Percentiles rank a stretch among this genome's conserved stretches.
Evolutionary conservation across 2,113 vertebrate genomes (phyloP).

Genomic region (Passerina amoena): DNA sequence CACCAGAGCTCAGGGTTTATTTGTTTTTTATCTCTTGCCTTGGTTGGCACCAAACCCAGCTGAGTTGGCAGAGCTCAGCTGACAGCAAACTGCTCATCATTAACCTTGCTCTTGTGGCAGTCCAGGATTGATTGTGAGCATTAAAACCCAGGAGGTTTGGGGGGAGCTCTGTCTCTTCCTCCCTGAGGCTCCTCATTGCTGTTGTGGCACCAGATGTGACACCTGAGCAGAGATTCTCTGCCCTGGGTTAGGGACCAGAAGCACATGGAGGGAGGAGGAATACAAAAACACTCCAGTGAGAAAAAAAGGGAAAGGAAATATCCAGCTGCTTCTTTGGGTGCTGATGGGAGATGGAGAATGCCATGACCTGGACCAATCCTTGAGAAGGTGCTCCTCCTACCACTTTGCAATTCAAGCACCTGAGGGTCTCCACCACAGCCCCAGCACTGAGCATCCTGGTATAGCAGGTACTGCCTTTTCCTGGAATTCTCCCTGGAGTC

Average conservation of each 20-base stretch:
- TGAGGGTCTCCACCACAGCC: neutral
- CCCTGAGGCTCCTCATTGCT: neutral
- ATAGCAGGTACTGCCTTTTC: neutral
- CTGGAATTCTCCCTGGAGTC: neutral
- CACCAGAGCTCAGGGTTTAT: neutral
- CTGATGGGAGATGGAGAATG: neutral
- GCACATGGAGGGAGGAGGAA: neutral
- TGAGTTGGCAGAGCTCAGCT: neutral
- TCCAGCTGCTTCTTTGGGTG: neutral
- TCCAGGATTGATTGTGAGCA: neutral
- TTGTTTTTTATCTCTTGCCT: neutral
- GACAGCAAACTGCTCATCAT: neutral
- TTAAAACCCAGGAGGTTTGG: neutral
- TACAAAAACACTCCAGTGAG: neutral
- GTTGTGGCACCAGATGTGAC: neutral
- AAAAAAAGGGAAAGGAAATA: neutral
- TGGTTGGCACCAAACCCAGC: neutral
- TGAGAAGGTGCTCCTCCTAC: neutral
- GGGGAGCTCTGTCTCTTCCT: neutral
- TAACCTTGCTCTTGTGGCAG: neutral
- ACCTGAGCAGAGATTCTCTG: neutral
- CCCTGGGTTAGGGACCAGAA: neutral
- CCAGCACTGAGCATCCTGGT: neutral
- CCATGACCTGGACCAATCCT: neutral
- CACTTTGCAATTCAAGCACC: neutral